These are phyloP conservation scores for Tauraco hartlaubi DNA, from an alignment of 2,797 vertebrate species.

Conservation along the genomic window DNA sequence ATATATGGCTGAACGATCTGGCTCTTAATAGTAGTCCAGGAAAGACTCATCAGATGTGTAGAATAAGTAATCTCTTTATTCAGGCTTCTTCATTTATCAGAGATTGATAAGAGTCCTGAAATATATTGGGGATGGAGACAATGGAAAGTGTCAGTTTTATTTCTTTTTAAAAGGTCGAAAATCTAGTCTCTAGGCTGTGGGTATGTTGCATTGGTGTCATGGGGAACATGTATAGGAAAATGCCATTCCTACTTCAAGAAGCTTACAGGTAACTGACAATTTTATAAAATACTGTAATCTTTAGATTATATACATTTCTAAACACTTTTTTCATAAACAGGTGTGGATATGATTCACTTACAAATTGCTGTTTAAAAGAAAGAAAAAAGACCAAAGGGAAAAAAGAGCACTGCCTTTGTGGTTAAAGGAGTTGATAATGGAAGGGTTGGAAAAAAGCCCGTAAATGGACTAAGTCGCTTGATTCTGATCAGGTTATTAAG, in stretches of 20 bases:
- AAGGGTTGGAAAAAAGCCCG: neutral
- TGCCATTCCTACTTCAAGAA: neutral
- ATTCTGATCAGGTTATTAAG: neutral
- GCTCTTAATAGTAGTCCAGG: neutral
- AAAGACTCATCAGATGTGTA: neutral
- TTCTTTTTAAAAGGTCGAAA: neutral
- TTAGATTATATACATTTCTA: neutral
- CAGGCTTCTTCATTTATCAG: neutral
- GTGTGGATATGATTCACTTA: neutral
- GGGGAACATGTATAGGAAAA: neutral
- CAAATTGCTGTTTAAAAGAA: neutral
- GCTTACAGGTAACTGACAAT: neutral
- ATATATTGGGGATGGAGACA: neutral
- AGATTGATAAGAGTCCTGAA: neutral
- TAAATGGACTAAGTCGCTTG: neutral
- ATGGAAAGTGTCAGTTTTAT: neutral
- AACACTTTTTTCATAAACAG: neutral
- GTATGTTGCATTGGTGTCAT: neutral
- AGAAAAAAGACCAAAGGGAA: too few relatives aligned
- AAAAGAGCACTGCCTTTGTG: neutral
- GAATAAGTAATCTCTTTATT: neutral
- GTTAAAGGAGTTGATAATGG: neutral
- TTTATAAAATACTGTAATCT: neutral
- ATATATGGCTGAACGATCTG: neutral
- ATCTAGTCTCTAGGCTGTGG: neutral